Percentiles rank a stretch among this genome's conserved stretches.
phyloP scores from a whole-genome alignment of 2,113 vertebrate species.

The Xiphias gladius region DNA sequence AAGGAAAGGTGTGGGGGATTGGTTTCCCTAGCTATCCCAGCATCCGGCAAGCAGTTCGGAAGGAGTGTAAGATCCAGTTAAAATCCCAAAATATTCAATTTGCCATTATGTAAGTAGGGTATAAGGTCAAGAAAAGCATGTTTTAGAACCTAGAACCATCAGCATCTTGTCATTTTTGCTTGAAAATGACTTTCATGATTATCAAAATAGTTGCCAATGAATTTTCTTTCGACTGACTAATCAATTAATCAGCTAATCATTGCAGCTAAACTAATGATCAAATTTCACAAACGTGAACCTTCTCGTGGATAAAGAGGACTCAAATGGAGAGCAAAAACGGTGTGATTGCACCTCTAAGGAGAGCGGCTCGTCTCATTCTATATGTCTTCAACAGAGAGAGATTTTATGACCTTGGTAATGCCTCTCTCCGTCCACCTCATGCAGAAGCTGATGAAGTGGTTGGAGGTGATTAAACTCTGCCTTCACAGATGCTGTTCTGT shows the following conservation, averaged over 20 bases:
- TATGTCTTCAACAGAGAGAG: conserved; percentile 3
- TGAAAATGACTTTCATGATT: not conserved
- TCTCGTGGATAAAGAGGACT: conserved; percentile 28
- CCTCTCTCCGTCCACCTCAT: conserved; percentile 44
- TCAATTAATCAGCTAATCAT: no score
- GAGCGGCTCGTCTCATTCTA: conserved; percentile 14
- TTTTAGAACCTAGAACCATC: not conserved
- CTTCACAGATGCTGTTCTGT: conserved; percentile 49
- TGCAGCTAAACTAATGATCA: not conserved
- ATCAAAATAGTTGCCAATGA: not conserved
- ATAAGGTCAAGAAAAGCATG: not conserved
- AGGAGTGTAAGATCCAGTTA: no score
- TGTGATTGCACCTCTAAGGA: conserved; percentile 24
- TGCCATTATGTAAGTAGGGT: no score
- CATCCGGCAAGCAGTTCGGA: no score
- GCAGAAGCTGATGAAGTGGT: conserved; percentile 63
- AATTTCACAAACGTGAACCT: no score
- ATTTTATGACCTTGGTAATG: conserved; percentile 57
- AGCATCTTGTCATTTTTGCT: no score
- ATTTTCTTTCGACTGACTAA: not conserved
- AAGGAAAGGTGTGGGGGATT: not conserved
- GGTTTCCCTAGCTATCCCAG: not conserved
- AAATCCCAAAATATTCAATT: not conserved
- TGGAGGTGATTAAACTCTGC: conserved; percentile 66
- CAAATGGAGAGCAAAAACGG: conserved; percentile 29